Evolutionary conservation across 1,140 invertebrate species (phyloP).

Genomic region (Bombus vancouverensis): DNA sequence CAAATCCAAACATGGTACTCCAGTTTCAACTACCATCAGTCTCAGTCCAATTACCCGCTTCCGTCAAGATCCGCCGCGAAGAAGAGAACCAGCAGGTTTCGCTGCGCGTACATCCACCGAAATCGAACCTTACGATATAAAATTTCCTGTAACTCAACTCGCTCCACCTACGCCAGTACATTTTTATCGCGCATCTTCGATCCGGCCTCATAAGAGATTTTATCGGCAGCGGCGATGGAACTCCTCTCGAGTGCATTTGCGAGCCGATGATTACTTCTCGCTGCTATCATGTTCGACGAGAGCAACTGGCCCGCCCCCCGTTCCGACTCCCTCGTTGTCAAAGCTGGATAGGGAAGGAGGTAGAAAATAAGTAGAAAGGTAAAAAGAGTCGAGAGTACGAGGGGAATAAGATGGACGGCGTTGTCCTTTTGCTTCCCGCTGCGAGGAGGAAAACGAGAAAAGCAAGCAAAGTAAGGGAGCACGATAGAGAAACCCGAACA

Average conservation of each 20-base stretch:
- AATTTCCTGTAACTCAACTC: constrained; percentile 3
- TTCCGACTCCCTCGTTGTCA: neutral
- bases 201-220: constrained; percentile 33
- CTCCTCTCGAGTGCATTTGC: constrained; percentile 37
- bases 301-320: neutral
- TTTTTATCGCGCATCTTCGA: constrained; percentile 21
- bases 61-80: neutral
- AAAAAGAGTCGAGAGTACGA: neutral
- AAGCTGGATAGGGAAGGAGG: too few relatives aligned
- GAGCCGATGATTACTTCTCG: constrained; percentile 44
- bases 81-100: neutral
- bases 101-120: neutral
- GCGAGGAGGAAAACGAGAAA: neutral
- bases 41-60: too few relatives aligned
- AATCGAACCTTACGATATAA: constrained; percentile 11
- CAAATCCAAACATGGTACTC: too few relatives aligned
- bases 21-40: too few relatives aligned
- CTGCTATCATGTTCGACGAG: constrained; percentile 37
- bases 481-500: constrained; percentile 4
- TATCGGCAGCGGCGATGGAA: constrained; percentile 27
- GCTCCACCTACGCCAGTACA: neutral
- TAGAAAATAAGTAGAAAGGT: constrained; percentile 19
- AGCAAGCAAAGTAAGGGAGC: neutral
- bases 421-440: constrained; percentile 7
- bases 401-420: neutral